Base-by-base conservation (phyloP, 2,888 invertebrate genomes). In the Oasisia sp. region DNA sequence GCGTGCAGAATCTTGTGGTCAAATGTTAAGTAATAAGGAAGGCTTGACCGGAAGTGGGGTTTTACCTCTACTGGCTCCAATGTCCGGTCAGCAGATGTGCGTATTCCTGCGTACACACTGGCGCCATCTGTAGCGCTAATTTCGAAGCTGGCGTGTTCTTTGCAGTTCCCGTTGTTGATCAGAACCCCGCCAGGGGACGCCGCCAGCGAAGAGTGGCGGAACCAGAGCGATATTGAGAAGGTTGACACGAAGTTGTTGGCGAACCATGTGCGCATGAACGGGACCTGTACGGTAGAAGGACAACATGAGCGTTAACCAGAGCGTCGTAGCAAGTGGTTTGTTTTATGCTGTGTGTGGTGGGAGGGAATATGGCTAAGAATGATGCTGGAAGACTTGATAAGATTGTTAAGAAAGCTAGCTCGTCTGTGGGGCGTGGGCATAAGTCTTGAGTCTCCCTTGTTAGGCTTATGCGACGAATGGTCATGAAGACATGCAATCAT, bases 181-280 rank as follows among this genome's bases (percentile, higher is more conserved):
- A 74, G 74, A n/a, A 74, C 74, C 27, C 74, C 74, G 27, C 74
- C 27, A 19, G 27, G 19, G 5, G 74, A 74, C 27, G 19, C 27
- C 7, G 27, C 7, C 8, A 7, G 7, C 27, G 19, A 19, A 5
- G 74, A 4, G 74, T n/a, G 74, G 5, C 74, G 74, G 27, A 74
- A 74, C 74, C 74, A 74, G 19, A 74, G 74, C 74, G 74, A 74
- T 19, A 74, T 74, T 7, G 74, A 74, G 74, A 74, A 74, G 7
- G 74, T 74, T 27, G 74, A 74, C 2, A 74, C 74, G 74, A 74
- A n/a, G 27, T 74, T 74, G 27, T 74, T 74, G n/a, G 74, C 74
- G 74, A 74, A 74, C 74, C 74, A 74, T n/a, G 74, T 74, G 74
- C 74, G 74, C 74, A 74, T 27, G 74, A 74, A 74, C 74, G 74